Evolutionary conservation across 2,797 vertebrate genomes (phyloP).

Genomic region (Thalassophryne amazonica): DNA sequence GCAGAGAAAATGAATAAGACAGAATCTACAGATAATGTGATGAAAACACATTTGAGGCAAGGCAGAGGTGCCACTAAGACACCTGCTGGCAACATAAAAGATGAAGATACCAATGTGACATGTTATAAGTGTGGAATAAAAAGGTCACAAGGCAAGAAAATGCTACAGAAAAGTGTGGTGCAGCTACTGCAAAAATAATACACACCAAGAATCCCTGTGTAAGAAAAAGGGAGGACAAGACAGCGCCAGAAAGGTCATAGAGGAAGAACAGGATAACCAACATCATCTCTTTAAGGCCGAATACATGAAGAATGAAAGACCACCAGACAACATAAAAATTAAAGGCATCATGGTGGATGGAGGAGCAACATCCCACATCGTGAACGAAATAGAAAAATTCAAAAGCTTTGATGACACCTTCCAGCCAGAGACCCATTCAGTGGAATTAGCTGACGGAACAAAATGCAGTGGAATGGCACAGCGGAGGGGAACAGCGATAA

Average conservation of each 20-base stretch:
- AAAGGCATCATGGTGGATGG: constrained; percentile 36
- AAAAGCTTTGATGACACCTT: no score
- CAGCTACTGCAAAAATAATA: constrained; percentile 3
- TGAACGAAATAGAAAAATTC: no score
- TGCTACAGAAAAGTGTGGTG: constrained; percentile 18
- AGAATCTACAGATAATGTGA: constrained; percentile 11
- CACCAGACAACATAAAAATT: neutral
- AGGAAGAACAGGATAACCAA: neutral
- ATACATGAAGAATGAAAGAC: neutral
- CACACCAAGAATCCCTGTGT: no score
- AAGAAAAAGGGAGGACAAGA: constrained; percentile 7
- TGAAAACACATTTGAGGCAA: constrained; percentile 4
- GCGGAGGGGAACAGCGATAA: neutral
- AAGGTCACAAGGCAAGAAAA: constrained; percentile 4
- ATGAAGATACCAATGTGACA: no score
- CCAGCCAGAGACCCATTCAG: neutral
- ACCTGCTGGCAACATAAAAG: neutral
- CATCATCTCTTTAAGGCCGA: neutral
- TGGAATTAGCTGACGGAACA: constrained; percentile 20
- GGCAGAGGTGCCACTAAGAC: neutral
- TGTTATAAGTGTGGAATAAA: no score
- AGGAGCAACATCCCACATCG: no score
- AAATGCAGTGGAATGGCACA: constrained; percentile 20
- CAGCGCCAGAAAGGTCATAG: neutral
- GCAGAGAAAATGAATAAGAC: no score